Base-by-base conservation (phyloP, 2,888 invertebrate genomes). In the Laothoe populi region DNA sequence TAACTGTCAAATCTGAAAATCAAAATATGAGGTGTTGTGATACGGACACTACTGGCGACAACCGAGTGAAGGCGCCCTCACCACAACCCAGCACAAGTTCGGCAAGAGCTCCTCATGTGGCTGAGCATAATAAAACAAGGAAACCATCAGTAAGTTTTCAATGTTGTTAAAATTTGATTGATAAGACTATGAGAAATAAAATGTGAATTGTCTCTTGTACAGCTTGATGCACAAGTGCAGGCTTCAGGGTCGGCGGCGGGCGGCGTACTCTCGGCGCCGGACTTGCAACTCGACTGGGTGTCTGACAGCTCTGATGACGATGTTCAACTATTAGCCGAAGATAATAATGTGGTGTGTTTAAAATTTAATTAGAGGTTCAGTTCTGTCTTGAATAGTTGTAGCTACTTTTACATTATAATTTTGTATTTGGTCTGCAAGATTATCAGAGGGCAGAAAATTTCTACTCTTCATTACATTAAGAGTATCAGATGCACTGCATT, bases 271-370 rank as follows among this genome's bases (percentile, higher is more conserved):
- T 92, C 93, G 4, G 95, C 96, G 7, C 96, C 96, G 0, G 96
- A 96, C 82, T 86, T 96, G 63, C 96, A 96, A 82, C 85, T 96
- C 48, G 96, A 96, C 83, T 96, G 96, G 95, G 93, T 96, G 0
- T 94, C 94, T 7, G 93, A 93, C 69, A 93, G 93, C 70, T 94
- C 94, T 59, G 95, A 95, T 78, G 95, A 95, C 74, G 95, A 95
- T 70, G 94, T 95, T 63, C 94, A 92, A 77, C 87, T 94, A n/a
- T 78, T 94, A 7, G 82, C 77, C 31, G 86, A 84, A 40, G 83
- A 85, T 68, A 66, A 70, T 70, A 67, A 59, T 62, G 59, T 19
- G 26, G 44, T 44, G 35, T 16, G 19, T 57, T 16, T 11, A 2
- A 1, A 2, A n/a, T 5, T 7, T 13, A 2, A 57, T 42, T n/a